These are phyloP conservation scores for Lysandra coridon DNA, from an alignment of 2,888 invertebrate species.

Conservation along the genomic window DNA sequence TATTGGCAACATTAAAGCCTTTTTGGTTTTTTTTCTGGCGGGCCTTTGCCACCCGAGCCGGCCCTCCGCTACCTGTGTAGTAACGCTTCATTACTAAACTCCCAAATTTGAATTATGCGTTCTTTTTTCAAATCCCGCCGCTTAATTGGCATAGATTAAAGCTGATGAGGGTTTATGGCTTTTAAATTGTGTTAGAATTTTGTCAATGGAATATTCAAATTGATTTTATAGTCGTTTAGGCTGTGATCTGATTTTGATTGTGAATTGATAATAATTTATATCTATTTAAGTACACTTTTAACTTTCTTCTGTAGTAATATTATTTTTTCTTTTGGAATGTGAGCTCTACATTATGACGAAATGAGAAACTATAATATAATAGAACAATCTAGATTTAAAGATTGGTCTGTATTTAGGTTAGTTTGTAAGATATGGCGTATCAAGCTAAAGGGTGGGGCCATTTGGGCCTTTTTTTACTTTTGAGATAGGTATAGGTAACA, in stretches of 20 bases:
- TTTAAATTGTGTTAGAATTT: conserved; percentile 28
- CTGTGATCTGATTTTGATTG: background rate
- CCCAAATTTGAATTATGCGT: conserved; percentile 68
- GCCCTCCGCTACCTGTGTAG: conserved; percentile 51
- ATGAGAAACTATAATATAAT: too few relatives aligned
- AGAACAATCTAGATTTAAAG: too few relatives aligned
- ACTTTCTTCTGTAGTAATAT: background rate
- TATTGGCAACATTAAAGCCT: conserved; percentile 26
- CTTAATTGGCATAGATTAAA: conserved; percentile 33
- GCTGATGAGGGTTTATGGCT: conserved; percentile 28
- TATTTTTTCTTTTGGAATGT: too few relatives aligned
- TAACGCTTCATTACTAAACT: conserved; percentile 70
- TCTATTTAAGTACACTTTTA: background rate
- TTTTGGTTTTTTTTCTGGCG: conserved; percentile 41
- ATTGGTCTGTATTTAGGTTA: too few relatives aligned
- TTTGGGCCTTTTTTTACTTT: too few relatives aligned
- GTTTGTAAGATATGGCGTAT: too few relatives aligned
- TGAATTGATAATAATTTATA: background rate
- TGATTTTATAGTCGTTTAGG: conserved; percentile 2
- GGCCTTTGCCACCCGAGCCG: conserved; percentile 53
- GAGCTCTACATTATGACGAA: too few relatives aligned
- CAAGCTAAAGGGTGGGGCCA: too few relatives aligned
- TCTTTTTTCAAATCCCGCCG: conserved; percentile 41
- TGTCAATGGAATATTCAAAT: conserved; percentile 18
- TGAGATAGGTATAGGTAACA: too few relatives aligned